Evolutionary conservation across 2,797 vertebrate genomes (phyloP), one percentile per base, ranked within the genome.

Genomic region (Artibeus jamaicensis): DNA sequence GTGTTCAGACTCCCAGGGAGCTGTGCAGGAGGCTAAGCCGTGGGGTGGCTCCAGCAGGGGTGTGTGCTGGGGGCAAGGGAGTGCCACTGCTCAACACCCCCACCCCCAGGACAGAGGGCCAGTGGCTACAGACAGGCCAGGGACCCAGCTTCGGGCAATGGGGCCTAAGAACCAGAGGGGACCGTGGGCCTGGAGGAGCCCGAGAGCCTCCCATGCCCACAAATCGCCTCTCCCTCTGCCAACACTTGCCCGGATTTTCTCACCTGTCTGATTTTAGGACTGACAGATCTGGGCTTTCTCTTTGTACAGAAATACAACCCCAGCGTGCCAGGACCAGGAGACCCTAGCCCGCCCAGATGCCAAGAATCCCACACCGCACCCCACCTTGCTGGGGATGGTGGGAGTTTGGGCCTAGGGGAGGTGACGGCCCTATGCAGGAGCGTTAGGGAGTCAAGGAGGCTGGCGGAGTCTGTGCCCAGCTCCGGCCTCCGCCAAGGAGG

Each of bases 271-370:
- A 65, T 32, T 79, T 68, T 6, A 88, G 65, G 67, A 67, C 68
- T 62, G 90, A 95, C 57, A 53, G 87, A 95, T 90, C 73, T 89
- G 62, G 57, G 86, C 55, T 89, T 91, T 91, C 37, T 89, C 50
- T 92, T 81, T 71, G 78, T 94, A 86, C 88, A 89, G 87, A 96
- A 74, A 94, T 42, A 79, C 21, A 88, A 65, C 2, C 65, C 73
- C 37, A 74, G 39, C 1, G 37, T n/a, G 62, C 18, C 34, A 9
- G 34, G 44, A 18, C 44, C 19, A 5, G 53, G 37, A 70, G 9
- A 57, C 85, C 53, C 46, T n/a, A 76, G 65, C 85, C 82, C 42
- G 83, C 94, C 74, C 88, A 91, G 46, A 53, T 37, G 16, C 76
- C 89, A n/a, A 24, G 86, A 74, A 34, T 34, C 83, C 42, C n/a